Evolutionary conservation across 2,888 invertebrate species (phyloP).

Genomic region (Lithophane socia): DNA sequence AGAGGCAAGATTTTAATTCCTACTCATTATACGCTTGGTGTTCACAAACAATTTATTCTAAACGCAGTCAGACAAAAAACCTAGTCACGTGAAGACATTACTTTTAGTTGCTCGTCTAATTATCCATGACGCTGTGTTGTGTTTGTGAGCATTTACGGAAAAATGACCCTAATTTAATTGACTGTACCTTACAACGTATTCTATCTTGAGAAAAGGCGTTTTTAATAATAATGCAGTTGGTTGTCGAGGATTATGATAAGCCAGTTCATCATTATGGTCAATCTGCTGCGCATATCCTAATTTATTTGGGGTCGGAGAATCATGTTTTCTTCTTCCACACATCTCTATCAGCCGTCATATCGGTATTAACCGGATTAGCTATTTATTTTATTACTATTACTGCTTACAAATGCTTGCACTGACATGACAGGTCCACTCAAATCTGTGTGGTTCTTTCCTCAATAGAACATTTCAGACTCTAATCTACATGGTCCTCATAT

Average conservation of each 20-base stretch:
- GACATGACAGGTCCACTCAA: no score
- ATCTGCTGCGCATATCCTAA: neutral
- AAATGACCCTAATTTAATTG: slow-evolving; percentile 23
- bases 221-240: neutral
- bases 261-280: neutral
- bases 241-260: neutral
- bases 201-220: neutral
- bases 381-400: no score
- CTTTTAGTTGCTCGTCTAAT: slow-evolving; percentile 35
- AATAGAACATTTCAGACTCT: no score
- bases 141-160: slow-evolving; percentile 22
- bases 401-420: no score
- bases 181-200: neutral
- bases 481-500: no score
- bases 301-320: neutral
- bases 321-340: neutral
- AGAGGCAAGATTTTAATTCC: neutral
- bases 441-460: no score
- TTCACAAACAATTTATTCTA: slow-evolving; percentile 20
- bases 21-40: neutral
- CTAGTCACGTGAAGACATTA: slow-evolving; percentile 36
- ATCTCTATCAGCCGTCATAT: neutral
- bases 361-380: no score
- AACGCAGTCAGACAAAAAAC: slow-evolving; percentile 22
- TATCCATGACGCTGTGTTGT: slow-evolving; percentile 34